A percentile compares a stretch with the other conserved stretches of the same genome.
These are phyloP conservation scores for Eueremaeus valkanovi DNA, from an alignment of 2,888 invertebrate species.

Conservation along the genomic window DNA sequence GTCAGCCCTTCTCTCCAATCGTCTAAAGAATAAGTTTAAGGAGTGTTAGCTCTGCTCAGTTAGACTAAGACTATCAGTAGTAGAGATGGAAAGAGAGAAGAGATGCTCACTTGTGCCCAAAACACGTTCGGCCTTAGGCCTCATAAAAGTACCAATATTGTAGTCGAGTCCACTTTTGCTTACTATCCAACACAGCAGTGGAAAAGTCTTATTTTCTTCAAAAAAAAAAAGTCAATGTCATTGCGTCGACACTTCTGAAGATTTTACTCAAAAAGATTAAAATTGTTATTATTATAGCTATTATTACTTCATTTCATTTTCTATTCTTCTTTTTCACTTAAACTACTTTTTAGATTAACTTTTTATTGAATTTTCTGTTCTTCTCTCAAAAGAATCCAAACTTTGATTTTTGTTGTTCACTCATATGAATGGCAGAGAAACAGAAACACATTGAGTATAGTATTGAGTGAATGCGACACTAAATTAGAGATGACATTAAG, in stretches of 20 bases:
- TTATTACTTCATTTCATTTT: background rate
- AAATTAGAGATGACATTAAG: conserved; percentile 19
- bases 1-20: background rate
- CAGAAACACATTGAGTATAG: too few species aligned
- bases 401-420: background rate
- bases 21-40: background rate
- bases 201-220: background rate
- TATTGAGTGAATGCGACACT: background rate
- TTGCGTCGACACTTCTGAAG: background rate
- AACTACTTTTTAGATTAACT: conserved; percentile 18
- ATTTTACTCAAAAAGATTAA: background rate
- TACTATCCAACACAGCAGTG: background rate
- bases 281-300: background rate
- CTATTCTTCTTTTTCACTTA: background rate
- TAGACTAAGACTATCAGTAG: background rate
- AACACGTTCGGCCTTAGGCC: conserved; percentile 18
- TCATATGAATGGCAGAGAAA: background rate
- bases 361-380: background rate
- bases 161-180: background rate
- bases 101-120: conserved; percentile 18
- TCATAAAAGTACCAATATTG: conserved; percentile 13
- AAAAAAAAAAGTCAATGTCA: conserved; percentile 16
- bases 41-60: conserved; percentile 12
- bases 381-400: too few species aligned
- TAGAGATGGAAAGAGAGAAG: background rate